Evolutionary conservation across 2,113 vertebrate species (phyloP), one percentile per base, ranked within the genome.

Genomic region (Lucifuga dentata): DNA sequence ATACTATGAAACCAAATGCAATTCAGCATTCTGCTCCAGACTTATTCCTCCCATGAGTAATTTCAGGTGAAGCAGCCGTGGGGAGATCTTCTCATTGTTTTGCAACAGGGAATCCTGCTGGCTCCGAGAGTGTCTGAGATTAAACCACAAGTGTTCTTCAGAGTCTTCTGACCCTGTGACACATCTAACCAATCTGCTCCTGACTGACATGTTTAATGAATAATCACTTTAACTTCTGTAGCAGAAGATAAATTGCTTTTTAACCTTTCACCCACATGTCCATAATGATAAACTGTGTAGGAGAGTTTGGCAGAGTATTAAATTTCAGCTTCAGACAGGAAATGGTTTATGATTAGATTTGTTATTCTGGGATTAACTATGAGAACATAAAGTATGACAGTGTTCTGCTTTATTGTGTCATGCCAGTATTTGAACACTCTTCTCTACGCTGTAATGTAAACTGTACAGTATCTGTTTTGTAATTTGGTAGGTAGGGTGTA

Each of bases 11-110:
- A 40, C 56, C 61, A 44, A 57, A 57, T 67, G 72, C 44, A 41
- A 59, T 57, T 45, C 65, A 61, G 77, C 21, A 62, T 73, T 71
- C 65, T 77, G 50, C 61, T 36, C 29, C 51, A 38, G 51, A 61
- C 24, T 8, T 26, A 43, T 43, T 63, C 21, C 11, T 32, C 66
- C 46, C 55, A 29, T 81, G 61, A 84, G 79, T 45, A 78, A 5
- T 61, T 61, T 78, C 53, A 63, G 68, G 74, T 79, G 67, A 72
- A 65, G 66, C 74, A 19, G 33, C 43, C 61, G 35, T 57, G n/a
- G 40, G 11, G 20, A 69, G 19, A 15, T 40, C 62, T 68, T 41
- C 20, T 52, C 5, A 21, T 59, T 29, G 26, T 58, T 45, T 71
- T 60, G 26, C 11, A 53, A 23, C 39, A 20, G 26, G 46, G 15